Conservation (phyloP, 2,797 vertebrate species). For the Adelosebastes latens region DNA sequence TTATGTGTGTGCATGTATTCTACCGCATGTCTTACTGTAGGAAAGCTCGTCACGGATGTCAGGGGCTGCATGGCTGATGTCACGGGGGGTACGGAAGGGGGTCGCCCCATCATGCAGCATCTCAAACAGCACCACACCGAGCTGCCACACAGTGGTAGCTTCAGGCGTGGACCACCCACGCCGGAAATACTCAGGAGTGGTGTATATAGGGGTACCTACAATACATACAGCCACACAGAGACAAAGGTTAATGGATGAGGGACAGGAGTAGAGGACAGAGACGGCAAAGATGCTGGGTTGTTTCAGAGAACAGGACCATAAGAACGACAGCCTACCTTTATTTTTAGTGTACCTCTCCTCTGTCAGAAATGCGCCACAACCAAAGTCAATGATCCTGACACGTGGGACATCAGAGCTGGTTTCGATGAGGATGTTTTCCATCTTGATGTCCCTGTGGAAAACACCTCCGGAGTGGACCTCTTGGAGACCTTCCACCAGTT, state of each 20-base stretch:
- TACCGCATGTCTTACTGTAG: too few relatives aligned
- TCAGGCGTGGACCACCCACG: background rate
- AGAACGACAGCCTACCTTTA: background rate
- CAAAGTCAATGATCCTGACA: background rate
- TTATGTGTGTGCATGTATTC: too few relatives aligned
- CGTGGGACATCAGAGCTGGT: background rate
- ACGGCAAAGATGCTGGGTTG: background rate
- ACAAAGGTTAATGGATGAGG: background rate
- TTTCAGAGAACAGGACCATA: background rate
- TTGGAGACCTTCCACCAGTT: background rate
- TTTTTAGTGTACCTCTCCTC: background rate
- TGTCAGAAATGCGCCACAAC: background rate
- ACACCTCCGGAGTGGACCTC: background rate
- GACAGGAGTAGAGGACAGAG: too few relatives aligned
- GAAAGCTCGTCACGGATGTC: fast-evolving
- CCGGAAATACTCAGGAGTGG: background rate
- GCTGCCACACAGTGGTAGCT: background rate
- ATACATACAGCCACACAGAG: background rate
- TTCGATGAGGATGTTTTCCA: background rate
- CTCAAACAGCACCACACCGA: background rate
- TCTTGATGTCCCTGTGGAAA: background rate
- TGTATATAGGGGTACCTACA: background rate
- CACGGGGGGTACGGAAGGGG: background rate
- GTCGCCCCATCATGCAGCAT: background rate
- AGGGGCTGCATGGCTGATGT: background rate